Evolutionary conservation across 1,140 invertebrate genomes (phyloP).

Genomic region (Zaprionus camerounensis): DNA sequence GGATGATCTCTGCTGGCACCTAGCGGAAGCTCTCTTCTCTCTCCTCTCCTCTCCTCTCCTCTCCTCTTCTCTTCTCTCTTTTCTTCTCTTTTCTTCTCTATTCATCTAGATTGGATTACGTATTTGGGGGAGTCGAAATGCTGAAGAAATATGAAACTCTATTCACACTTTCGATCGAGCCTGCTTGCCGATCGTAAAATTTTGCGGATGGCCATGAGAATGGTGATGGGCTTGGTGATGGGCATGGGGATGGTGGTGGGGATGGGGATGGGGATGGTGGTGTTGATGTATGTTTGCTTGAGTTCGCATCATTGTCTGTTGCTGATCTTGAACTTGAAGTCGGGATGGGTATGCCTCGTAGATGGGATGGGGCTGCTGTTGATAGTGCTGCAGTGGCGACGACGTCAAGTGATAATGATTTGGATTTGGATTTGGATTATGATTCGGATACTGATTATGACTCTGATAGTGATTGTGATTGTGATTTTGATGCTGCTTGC

Average conservation of each 20-base stretch:
- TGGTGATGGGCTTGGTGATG: background rate
- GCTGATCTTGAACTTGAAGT: background rate
- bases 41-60: no score
- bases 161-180: slow-evolving; percentile 1
- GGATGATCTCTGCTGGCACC: no score
- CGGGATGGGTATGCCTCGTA: background rate
- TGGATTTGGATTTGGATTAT: background rate
- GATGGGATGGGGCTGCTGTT: background rate
- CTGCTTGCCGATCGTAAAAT: slow-evolving; percentile 1
- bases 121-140: no score
- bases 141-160: no score
- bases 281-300: background rate
- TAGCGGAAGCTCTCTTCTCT: no score
- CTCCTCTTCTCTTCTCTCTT: no score
- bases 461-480: background rate
- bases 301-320: background rate
- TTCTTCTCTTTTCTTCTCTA: no score
- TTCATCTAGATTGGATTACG: no score
- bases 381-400: background rate
- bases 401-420: background rate
- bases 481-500: background rate
- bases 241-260: no score
- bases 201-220: background rate
- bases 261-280: background rate
- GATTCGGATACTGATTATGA: background rate